Conservation (phyloP, 2,797 vertebrate genomes). For the Channa striata region DNA sequence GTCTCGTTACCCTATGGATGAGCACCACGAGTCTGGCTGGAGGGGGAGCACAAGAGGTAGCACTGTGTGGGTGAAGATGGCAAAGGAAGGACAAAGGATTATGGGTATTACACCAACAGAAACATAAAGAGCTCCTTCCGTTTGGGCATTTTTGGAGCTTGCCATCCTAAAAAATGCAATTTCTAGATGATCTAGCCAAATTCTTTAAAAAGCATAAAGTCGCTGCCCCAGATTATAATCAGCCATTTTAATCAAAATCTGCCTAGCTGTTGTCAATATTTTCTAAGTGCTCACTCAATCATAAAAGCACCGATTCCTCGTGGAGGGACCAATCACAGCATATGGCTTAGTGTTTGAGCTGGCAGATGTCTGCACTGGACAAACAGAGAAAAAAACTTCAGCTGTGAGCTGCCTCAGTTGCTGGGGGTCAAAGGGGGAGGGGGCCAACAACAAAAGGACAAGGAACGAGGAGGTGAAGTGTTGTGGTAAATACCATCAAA, state of each 20-base stretch:
- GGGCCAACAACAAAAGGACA: constrained; percentile 1
- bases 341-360: constrained; percentile 75
- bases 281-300: constrained; percentile 53
- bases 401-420: constrained; percentile 65
- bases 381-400: constrained; percentile 68
- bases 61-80: constrained; percentile 21
- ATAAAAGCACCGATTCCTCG: constrained; percentile 45
- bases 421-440: constrained; percentile 39
- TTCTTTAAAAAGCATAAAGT: constrained; percentile 15
- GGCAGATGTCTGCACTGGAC: constrained; percentile 78
- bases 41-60: constrained; percentile 37
- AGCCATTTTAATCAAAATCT: constrained; percentile 61
- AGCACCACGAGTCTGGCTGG: constrained; percentile 78
- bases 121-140: constrained; percentile 11
- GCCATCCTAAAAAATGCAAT: constrained; percentile 18
- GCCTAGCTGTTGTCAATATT: constrained; percentile 50
- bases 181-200: constrained; percentile 32
- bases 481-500: constrained; percentile 48
- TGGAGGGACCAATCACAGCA: constrained; percentile 72
- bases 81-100: constrained; percentile 49
- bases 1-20: constrained; percentile 76
- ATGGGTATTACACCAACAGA: constrained; percentile 44
- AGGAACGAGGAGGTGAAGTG: constrained; percentile 33
- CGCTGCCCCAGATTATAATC: constrained; percentile 44
- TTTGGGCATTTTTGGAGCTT: constrained; percentile 22